Conservation (phyloP, 1,140 invertebrate genomes). For the Rhysida immarginata region DNA sequence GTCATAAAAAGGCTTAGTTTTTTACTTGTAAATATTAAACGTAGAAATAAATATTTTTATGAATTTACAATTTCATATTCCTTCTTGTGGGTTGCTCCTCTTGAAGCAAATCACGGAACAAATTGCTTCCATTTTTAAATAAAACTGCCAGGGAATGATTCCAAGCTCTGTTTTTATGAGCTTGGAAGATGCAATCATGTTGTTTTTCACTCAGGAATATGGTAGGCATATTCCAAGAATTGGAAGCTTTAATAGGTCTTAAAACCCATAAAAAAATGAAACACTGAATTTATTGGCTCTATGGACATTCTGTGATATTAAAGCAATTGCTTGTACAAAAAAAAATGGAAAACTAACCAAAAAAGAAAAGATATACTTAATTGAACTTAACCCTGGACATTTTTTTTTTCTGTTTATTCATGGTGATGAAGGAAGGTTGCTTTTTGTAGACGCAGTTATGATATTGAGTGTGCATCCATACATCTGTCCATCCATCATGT, state of each 20-base stretch:
- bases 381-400: too few species aligned
- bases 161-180: neutral
- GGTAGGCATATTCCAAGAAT: neutral
- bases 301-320: too few species aligned
- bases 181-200: neutral
- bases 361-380: too few species aligned
- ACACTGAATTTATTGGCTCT: neutral
- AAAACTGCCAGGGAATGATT: neutral
- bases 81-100: neutral
- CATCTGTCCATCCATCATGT: too few species aligned
- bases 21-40: neutral
- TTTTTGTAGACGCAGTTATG: too few species aligned
- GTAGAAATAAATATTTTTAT: neutral
- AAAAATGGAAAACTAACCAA: too few species aligned
- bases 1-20: neutral
- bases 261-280: neutral
- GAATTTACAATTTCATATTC: neutral
- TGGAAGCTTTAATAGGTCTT: neutral
- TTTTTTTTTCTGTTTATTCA: too few species aligned
- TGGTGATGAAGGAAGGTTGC: too few species aligned
- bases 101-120: neutral
- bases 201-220: neutral
- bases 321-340: too few species aligned
- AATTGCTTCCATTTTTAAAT: neutral
- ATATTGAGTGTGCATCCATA: too few species aligned